Evolutionary conservation across 2,797 vertebrate species (phyloP).

Genomic region (Lutra lutra): DNA sequence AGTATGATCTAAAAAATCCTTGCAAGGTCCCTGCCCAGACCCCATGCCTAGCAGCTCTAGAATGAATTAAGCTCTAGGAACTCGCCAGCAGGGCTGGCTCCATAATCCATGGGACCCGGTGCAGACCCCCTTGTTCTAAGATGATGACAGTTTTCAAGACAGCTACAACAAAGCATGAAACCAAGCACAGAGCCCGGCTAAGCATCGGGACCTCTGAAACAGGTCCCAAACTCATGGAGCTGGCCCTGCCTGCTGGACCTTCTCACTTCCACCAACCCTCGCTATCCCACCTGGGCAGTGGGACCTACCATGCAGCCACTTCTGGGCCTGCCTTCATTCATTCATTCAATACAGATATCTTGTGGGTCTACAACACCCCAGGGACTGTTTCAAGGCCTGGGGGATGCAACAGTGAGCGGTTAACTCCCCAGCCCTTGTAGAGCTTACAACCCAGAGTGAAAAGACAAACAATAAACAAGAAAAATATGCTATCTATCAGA

Average conservation of each 20-base stretch:
- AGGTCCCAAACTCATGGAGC: neutral
- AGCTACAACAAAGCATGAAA: neutral
- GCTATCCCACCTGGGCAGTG: neutral
- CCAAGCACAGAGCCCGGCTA: neutral
- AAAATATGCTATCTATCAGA: rapidly evolving
- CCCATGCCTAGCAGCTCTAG: neutral
- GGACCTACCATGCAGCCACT: neutral
- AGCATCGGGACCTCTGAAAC: neutral
- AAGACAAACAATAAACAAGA: neutral
- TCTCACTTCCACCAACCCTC: neutral
- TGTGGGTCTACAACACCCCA: neutral
- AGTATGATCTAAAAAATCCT: neutral
- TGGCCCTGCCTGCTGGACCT: neutral
- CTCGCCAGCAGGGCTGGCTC: neutral
- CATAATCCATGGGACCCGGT: neutral
- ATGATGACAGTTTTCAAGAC: neutral
- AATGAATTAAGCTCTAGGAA: neutral
- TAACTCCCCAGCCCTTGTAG: neutral
- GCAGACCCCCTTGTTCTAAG: neutral
- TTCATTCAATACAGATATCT: neutral
- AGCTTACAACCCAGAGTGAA: neutral
- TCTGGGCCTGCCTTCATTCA: neutral
- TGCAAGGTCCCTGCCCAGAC: neutral
- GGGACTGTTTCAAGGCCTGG: neutral
- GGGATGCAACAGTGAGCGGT: neutral